Conservation (phyloP, 2,797 vertebrate species). For the Atherinosoma microstoma region DNA sequence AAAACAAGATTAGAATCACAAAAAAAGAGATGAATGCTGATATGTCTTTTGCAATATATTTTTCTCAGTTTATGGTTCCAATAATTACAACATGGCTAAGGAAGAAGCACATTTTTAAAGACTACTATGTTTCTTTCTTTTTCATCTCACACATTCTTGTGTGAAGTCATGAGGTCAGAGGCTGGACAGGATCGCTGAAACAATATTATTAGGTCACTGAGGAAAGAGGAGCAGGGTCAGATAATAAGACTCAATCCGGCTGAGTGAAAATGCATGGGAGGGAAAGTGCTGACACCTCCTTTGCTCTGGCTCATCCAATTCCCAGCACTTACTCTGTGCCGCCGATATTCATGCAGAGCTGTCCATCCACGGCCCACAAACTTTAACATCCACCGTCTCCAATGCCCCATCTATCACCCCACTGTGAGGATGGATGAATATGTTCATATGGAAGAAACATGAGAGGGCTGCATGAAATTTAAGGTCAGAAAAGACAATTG, state of each 20-base stretch:
- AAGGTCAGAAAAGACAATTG: constrained; percentile 79
- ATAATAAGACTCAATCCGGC: constrained; percentile 85
- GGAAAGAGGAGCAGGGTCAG: constrained; percentile 78
- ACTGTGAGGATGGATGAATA: constrained; percentile 61
- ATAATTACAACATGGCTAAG: background rate
- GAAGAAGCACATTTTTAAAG: constrained; percentile 33
- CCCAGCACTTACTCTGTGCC: constrained; percentile 61
- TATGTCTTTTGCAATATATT: background rate
- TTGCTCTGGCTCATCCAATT: constrained; percentile 72
- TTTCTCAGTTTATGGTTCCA: background rate
- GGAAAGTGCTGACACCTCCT: constrained; percentile 84
- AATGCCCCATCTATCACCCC: constrained; percentile 74
- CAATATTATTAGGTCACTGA: constrained; percentile 86
- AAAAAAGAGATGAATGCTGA: background rate
- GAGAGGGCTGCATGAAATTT: constrained; percentile 73
- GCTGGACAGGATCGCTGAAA: constrained; percentile 77
- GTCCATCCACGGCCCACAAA: constrained; percentile 83
- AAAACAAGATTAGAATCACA: background rate
- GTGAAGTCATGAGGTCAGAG: constrained; percentile 71
- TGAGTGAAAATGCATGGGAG: constrained; percentile 81
- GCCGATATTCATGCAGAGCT: constrained; percentile 78
- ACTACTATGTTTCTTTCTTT: constrained; percentile 30
- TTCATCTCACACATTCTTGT: constrained; percentile 63
- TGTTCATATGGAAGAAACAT: constrained; percentile 19
- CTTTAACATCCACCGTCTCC: constrained; percentile 74